Conservation (phyloP, 1,140 invertebrate genomes). For the Drosophila yakuba region DNA sequence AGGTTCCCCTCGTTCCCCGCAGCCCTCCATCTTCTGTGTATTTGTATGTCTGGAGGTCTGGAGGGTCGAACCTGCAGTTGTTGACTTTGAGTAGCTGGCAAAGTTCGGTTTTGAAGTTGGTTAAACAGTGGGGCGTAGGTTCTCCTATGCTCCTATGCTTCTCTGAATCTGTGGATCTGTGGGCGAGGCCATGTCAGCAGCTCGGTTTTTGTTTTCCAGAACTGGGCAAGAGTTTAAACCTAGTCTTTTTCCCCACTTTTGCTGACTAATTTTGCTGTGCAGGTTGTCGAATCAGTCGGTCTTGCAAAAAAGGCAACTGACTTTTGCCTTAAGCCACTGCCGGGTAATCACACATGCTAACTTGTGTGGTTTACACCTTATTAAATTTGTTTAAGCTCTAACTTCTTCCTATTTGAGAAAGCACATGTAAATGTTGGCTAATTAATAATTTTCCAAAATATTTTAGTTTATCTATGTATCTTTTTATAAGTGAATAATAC, state of each 20-base stretch:
- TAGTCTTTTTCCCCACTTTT: conserved; percentile 4
- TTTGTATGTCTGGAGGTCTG: conserved; percentile 25
- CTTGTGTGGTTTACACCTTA: neutral
- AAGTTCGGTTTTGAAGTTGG: conserved; percentile 60
- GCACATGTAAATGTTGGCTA: too few relatives aligned
- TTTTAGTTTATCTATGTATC: too few relatives aligned
- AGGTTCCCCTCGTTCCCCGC: conserved; percentile 25
- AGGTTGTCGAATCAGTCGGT: conserved; percentile 29
- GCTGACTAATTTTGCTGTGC: conserved; percentile 42
- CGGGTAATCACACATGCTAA: neutral
- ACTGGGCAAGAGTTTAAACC: conserved; percentile 9
- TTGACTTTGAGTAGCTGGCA: conserved; percentile 72
- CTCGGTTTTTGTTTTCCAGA: conserved; percentile 38
- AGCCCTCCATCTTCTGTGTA: neutral
- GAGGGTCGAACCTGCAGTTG: conserved; percentile 51
- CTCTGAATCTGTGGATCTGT: conserved; percentile 1
- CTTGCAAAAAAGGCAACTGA: conserved; percentile 10
- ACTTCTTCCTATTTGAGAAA: too few relatives aligned
- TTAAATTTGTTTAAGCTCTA: neutral
- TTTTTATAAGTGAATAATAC: too few relatives aligned
- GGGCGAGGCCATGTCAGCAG: conserved; percentile 47
- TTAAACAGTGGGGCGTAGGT: conserved; percentile 66
- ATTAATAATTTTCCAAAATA: too few relatives aligned
- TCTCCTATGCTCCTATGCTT: neutral
- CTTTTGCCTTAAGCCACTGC: conserved; percentile 22